Conservation (phyloP, 2,888 invertebrate genomes). For the Pollenia angustigena region DNA sequence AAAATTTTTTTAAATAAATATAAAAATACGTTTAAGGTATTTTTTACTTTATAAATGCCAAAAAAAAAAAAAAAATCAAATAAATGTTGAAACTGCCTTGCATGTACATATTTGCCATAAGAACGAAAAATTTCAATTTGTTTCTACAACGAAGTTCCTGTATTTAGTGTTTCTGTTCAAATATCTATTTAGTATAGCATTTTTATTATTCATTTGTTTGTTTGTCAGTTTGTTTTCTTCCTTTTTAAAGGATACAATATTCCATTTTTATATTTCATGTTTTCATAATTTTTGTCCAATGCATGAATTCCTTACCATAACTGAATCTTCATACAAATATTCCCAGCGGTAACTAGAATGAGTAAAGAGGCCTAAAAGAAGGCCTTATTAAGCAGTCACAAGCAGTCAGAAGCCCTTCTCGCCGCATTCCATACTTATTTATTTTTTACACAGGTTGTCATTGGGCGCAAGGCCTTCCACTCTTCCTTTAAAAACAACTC, state of each 20-base stretch:
- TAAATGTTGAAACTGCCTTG: neutral
- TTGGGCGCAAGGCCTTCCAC: no score
- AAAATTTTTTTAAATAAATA: no score
- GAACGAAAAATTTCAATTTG: neutral
- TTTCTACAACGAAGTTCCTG: neutral
- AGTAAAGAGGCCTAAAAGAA: no score
- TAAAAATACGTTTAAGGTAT: no score
- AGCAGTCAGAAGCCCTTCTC: no score
- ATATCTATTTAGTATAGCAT: neutral
- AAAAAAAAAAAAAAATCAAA: neutral
- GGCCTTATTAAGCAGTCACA: no score
- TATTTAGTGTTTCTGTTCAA: neutral
- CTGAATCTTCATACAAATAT: neutral
- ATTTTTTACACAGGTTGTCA: no score
- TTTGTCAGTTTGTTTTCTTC: neutral
- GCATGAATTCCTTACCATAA: neutral
- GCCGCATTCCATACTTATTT: no score
- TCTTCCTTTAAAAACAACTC: no score
- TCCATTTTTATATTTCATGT: neutral
- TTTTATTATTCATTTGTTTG: neutral
- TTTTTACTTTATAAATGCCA: no score
- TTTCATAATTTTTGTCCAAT: neutral
- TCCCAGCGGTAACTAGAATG: no score
- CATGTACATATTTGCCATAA: no score
- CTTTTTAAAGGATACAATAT: constrained; percentile 9